Evolutionary conservation across 2,888 invertebrate genomes (phyloP).

Genomic region (Microchrysa polita): DNA sequence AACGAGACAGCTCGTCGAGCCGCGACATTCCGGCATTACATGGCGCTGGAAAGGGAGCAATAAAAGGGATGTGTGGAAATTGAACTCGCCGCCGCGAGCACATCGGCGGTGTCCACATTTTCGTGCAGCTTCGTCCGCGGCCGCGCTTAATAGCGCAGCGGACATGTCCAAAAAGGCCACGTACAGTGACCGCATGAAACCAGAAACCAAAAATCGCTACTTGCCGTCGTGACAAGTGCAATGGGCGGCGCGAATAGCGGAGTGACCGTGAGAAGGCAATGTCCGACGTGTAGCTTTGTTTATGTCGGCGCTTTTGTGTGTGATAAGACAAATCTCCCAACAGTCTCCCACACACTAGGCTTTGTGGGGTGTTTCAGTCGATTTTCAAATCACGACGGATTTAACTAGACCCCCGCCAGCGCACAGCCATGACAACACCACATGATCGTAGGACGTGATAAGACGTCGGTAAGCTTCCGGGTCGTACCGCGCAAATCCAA

Average conservation of each 20-base stretch:
- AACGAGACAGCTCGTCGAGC: neutral
- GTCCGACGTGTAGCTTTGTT: conserved; percentile 42
- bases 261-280: too few relatives aligned
- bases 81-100: neutral
- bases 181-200: neutral
- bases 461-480: neutral
- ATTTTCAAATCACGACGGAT: conserved; percentile 5
- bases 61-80: conserved; percentile 12
- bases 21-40: neutral
- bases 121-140: neutral
- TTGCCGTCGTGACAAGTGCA: neutral
- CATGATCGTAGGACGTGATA: neutral
- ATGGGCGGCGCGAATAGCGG: neutral
- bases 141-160: neutral
- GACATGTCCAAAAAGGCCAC: neutral
- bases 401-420: conserved; percentile 19
- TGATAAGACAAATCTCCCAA: neutral
- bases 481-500: neutral
- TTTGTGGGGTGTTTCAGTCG: conserved; percentile 50
- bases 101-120: neutral
- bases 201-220: neutral
- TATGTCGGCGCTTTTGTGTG: conserved; percentile 25
- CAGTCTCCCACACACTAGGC: conserved; percentile 38
- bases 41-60: conserved; percentile 1
- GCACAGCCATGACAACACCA: neutral